Percentiles rank a stretch among this genome's conserved stretches.
These are phyloP conservation scores for Quiscalus mexicanus DNA, from an alignment of 2,113 vertebrate genomes.

Conservation along the genomic window DNA sequence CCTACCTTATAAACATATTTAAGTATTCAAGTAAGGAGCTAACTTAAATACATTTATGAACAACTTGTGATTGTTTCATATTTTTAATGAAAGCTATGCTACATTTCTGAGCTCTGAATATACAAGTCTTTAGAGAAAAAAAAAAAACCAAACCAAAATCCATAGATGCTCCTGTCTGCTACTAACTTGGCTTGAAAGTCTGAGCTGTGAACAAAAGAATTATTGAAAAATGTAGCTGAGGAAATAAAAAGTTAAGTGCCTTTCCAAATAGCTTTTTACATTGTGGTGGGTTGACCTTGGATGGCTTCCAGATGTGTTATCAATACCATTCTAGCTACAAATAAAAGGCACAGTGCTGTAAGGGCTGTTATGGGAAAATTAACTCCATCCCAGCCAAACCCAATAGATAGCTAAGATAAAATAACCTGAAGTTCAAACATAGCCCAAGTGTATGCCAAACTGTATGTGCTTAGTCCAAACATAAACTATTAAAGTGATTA, in stretches of 20 bases:
- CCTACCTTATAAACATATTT: not conserved
- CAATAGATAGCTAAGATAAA: not conserved
- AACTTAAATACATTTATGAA: not conserved
- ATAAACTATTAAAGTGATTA: not conserved
- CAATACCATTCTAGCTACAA: not conserved
- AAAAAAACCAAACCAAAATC: not conserved
- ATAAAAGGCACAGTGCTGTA: not conserved
- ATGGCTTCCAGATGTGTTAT: not conserved
- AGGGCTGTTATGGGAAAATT: not conserved
- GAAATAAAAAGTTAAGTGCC: not conserved
- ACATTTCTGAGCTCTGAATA: not conserved
- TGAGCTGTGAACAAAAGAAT: constrained; percentile 8
- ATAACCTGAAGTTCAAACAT: not conserved
- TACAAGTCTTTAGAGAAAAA: not conserved
- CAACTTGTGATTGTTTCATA: not conserved
- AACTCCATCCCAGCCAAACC: not conserved
- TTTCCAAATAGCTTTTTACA: not conserved
- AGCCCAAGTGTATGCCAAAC: not conserved
- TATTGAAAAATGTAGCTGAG: not conserved
- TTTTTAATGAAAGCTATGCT: not conserved
- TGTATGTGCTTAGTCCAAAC: not conserved
- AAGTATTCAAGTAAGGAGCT: not conserved
- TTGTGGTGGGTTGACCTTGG: not conserved
- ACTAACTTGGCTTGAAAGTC: not conserved
- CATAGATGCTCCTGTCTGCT: not conserved